phyloP scores from a whole-genome alignment of 2,797 vertebrate species.

The Octomys mimax region DNA sequence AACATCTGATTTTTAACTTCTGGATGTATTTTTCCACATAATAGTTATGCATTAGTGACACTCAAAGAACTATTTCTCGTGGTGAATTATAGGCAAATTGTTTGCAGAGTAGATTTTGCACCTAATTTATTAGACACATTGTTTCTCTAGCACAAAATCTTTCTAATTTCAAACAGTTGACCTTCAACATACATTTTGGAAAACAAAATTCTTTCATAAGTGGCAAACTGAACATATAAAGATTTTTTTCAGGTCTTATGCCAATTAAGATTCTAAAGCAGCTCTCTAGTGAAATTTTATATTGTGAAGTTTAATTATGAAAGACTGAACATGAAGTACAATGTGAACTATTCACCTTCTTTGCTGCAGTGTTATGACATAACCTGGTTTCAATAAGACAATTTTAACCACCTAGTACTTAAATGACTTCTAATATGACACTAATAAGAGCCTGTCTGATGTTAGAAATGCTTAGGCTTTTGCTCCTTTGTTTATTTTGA shows the following conservation, averaged over 20 bases:
- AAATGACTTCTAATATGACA: slow-evolving; percentile 87
- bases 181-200: slow-evolving; percentile 23
- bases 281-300: slow-evolving; percentile 48
- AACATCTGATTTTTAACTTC: not conserved
- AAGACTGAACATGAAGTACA: slow-evolving; percentile 76
- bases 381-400: slow-evolving; percentile 85
- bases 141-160: not conserved
- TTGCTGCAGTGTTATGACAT: slow-evolving; percentile 81
- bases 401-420: slow-evolving; percentile 77
- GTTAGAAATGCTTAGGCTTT: slow-evolving; percentile 77
- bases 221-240: slow-evolving; percentile 35
- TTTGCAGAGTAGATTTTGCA: not conserved
- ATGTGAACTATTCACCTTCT: slow-evolving; percentile 88
- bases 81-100: not conserved
- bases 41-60: not conserved
- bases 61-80: not conserved
- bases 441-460: slow-evolving; percentile 85
- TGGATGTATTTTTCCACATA: slow-evolving; percentile 16
- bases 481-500: slow-evolving; percentile 82
- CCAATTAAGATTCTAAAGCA: slow-evolving; percentile 36
- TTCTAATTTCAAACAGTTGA: slow-evolving; percentile 57
- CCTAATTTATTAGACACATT: slow-evolving; percentile 5
- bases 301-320: slow-evolving; percentile 80
- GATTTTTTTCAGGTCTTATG: slow-evolving; percentile 38
- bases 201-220: slow-evolving; percentile 59